Conservation (phyloP, 37 sponge, comb jelly and placozoan genomes). For the Eunapius fragilis region DNA sequence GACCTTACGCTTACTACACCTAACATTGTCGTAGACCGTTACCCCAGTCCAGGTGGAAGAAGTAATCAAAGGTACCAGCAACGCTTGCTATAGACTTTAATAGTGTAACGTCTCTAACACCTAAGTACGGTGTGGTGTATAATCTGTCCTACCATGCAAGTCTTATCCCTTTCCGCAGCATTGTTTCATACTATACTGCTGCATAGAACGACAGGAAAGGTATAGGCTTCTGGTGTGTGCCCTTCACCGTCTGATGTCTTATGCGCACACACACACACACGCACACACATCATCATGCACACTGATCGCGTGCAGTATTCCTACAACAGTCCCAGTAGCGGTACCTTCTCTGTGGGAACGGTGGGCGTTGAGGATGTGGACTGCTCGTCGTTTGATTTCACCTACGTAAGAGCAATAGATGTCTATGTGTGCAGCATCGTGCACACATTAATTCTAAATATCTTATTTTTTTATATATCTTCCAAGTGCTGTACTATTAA, state of each 20-base stretch:
- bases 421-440: too few species aligned
- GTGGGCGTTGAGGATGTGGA: conserved; percentile 78
- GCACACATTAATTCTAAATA: too few species aligned
- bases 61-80: conserved; percentile 37
- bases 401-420: conserved; percentile 61
- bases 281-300: background rate
- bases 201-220: conserved; percentile 85
- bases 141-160: too few species aligned
- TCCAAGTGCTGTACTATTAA: too few species aligned
- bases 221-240: conserved; percentile 11
- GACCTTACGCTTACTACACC: too few species aligned
- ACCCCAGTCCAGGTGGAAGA: conserved; percentile 62
- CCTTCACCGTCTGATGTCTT: too few species aligned
- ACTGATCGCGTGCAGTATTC: conserved; percentile 9
- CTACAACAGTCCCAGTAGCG: conserved; percentile 47
- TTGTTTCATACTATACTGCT: conserved; percentile 81
- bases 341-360: conserved; percentile 84
- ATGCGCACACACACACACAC: background rate
- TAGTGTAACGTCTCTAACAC: background rate
- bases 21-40: conserved; percentile 41
- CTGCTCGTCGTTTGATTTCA: conserved; percentile 63
- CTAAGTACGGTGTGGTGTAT: too few species aligned
- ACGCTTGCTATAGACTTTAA: background rate
- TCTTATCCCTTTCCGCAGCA: conserved; percentile 29
- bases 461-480: too few species aligned